Conservation (phyloP, 30 jellyfish, hydroid and myxozoan species). For the Hydractinia echinata region DNA sequence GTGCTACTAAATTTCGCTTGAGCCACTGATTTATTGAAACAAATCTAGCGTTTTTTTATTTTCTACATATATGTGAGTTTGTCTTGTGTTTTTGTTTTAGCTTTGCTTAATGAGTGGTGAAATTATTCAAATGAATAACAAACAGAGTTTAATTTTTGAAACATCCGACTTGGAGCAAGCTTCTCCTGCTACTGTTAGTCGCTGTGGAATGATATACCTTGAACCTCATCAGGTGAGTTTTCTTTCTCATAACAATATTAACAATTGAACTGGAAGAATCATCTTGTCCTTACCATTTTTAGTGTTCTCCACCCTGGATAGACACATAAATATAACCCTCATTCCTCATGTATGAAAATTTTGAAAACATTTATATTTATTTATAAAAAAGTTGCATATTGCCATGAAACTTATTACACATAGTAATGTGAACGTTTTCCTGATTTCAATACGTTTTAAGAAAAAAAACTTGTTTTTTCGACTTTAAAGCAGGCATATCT, state of each 20-base stretch:
- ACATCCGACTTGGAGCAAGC: conserved; percentile 95
- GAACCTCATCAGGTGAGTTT: conserved; percentile 92
- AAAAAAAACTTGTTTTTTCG: too few species aligned
- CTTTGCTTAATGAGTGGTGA: conserved; percentile 98
- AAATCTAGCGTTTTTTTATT: background rate
- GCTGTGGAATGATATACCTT: conserved; percentile 93
- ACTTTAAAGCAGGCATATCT: too few species aligned
- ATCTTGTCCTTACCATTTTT: background rate
- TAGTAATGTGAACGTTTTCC: too few species aligned
- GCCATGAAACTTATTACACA: too few species aligned
- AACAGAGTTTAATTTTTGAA: conserved; percentile 87
- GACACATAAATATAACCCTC: too few species aligned
- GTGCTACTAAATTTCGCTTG: background rate
- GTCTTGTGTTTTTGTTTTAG: conserved; percentile 27
- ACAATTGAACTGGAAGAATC: background rate
- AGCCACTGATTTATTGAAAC: background rate
- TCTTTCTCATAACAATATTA: background rate
- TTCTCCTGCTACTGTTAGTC: conserved; percentile 93
- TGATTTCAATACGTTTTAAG: too few species aligned
- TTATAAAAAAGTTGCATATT: too few species aligned
- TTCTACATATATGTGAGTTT: too few species aligned
- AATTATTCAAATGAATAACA: conserved; percentile 86
- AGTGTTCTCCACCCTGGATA: background rate
- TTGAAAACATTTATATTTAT: too few species aligned
- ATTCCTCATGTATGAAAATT: too few species aligned